Evolutionary conservation across 1,140 invertebrate species (phyloP).

Genomic region (Polyergus mexicanus): DNA sequence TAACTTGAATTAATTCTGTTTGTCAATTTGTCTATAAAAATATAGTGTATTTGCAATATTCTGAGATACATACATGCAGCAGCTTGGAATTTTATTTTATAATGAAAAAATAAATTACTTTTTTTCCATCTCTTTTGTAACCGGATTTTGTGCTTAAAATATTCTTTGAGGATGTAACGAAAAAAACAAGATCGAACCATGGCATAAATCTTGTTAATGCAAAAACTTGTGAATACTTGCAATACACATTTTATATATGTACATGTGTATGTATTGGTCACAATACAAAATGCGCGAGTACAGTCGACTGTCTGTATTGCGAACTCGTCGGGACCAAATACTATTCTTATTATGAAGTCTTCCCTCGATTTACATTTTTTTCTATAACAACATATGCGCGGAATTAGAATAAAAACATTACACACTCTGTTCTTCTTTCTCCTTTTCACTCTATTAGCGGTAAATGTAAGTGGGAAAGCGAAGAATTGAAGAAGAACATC

Average conservation of each 20-base stretch:
- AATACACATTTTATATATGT: conserved; percentile 49
- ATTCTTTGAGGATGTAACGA: not conserved
- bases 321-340: too few species aligned
- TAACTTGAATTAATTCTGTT: not conserved
- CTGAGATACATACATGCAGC: not conserved
- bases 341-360: too few species aligned
- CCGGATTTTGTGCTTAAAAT: not conserved
- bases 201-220: conserved; percentile 18
- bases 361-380: too few species aligned
- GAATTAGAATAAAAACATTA: too few species aligned
- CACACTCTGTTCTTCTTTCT: too few species aligned
- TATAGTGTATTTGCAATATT: not conserved
- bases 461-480: too few species aligned
- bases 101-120: not conserved
- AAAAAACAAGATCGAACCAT: conserved; percentile 1
- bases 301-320: too few species aligned
- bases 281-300: conserved; percentile 1
- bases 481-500: too few species aligned
- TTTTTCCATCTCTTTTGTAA: not conserved
- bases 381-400: too few species aligned
- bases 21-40: not conserved
- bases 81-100: not conserved
- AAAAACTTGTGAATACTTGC: conserved; percentile 49
- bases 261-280: conserved; percentile 46
- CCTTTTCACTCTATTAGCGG: too few species aligned